These are phyloP conservation scores for Rhipidura dahli DNA, from an alignment of 2,113 vertebrate species.

Conservation along the genomic window DNA sequence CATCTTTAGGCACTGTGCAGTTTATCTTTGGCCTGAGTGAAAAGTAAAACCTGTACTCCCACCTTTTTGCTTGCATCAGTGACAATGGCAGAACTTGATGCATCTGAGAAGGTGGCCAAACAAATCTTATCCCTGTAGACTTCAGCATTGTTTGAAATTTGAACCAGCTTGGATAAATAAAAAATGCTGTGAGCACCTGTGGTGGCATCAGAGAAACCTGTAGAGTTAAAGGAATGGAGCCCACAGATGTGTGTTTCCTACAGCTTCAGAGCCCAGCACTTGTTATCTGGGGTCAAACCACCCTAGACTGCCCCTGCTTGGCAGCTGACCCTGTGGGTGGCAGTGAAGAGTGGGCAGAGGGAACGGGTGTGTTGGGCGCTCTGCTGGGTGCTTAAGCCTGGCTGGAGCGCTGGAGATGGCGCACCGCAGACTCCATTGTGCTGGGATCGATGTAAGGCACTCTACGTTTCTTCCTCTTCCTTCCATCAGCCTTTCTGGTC, in stretches of 20 bases:
- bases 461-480: background rate
- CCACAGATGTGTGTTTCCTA: background rate
- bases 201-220: background rate
- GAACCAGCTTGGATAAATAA: background rate
- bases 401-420: background rate
- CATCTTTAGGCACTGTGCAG: background rate
- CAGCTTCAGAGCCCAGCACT: background rate
- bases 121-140: background rate
- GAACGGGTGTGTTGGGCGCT: background rate
- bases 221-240: background rate
- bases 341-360: background rate
- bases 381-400: background rate
- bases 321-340: background rate
- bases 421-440: accelerated
- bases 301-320: background rate
- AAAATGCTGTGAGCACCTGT: background rate
- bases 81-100: background rate
- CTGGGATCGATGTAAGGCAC: background rate
- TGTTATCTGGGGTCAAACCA: background rate
- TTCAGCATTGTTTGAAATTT: background rate
- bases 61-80: background rate
- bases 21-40: background rate
- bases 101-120: background rate
- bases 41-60: background rate
- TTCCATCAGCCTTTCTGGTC: background rate